phyloP scores from a whole-genome alignment of 2,113 vertebrate species.

The Oncorhynchus tshawytscha region DNA sequence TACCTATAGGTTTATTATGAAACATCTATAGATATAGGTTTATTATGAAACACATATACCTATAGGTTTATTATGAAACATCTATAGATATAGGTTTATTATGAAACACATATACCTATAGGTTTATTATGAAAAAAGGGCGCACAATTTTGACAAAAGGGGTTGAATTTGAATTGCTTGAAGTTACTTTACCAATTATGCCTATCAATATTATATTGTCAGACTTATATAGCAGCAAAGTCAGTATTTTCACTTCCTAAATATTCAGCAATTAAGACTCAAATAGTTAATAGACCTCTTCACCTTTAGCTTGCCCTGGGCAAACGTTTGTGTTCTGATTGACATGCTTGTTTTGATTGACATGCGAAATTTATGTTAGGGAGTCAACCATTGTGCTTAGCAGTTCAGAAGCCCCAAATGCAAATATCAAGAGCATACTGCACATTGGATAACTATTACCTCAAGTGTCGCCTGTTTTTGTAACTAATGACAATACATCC shows the following conservation, averaged over 20 bases:
- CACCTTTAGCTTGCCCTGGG: conserved; percentile 73
- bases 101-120: background rate
- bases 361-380: conserved; percentile 64
- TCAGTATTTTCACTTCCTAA: conserved; percentile 68
- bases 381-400: conserved; percentile 51
- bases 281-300: conserved; percentile 84
- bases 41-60: too few species aligned
- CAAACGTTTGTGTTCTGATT: conserved; percentile 59
- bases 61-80: too few species aligned
- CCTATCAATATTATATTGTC: background rate
- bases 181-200: background rate
- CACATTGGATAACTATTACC: conserved; percentile 54
- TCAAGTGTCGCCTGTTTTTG: conserved; percentile 67
- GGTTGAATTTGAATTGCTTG: background rate
- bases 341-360: conserved; percentile 71
- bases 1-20: too few species aligned
- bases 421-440: conserved; percentile 64
- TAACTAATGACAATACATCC: conserved; percentile 64
- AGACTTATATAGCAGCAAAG: conserved; percentile 46
- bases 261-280: conserved; percentile 80
- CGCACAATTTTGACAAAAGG: background rate
- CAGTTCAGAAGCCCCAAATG: conserved; percentile 41
- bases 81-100: too few species aligned
- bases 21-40: too few species aligned
- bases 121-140: background rate